Conservation (phyloP, 2,888 invertebrate genomes). For the Drosophila cognata region DNA sequence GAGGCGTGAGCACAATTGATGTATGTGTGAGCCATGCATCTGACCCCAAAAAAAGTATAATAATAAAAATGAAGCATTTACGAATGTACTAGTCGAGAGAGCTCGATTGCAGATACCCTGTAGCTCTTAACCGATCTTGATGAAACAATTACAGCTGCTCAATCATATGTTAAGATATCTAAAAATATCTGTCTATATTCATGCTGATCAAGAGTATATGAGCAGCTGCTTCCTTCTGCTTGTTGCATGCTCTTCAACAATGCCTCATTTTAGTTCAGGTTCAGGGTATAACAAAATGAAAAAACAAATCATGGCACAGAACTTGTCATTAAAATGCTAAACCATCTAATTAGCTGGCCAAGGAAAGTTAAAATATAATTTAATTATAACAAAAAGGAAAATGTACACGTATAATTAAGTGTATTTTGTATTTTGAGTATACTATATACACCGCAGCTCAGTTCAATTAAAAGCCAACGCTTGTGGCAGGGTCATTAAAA, state of each 20-base stretch:
- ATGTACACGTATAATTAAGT: constrained; percentile 44
- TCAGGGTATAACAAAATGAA: neutral
- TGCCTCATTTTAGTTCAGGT: neutral
- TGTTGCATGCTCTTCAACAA: neutral
- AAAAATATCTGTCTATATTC: neutral
- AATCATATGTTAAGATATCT: neutral
- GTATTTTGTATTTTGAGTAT: constrained; percentile 20
- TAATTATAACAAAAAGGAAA: constrained; percentile 19
- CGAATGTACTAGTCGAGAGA: neutral
- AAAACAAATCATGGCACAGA: neutral
- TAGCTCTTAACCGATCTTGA: neutral
- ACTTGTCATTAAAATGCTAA: constrained; percentile 36
- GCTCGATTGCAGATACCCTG: neutral
- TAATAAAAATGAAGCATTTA: neutral
- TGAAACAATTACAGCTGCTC: neutral
- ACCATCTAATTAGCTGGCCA: constrained; percentile 38
- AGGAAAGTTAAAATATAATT: constrained; percentile 40
- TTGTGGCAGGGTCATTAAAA: constrained; percentile 49
- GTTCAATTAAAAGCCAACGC: constrained; percentile 72
- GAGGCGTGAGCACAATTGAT: constrained; percentile 24
- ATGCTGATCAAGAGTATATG: neutral
- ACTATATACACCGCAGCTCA: constrained; percentile 53
- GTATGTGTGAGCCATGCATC: constrained; percentile 10
- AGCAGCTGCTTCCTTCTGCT: neutral
- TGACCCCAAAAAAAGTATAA: constrained; percentile 14